Evolutionary conservation across 2,113 vertebrate genomes (phyloP).

Genomic region (Hydrolagus affinis): DNA sequence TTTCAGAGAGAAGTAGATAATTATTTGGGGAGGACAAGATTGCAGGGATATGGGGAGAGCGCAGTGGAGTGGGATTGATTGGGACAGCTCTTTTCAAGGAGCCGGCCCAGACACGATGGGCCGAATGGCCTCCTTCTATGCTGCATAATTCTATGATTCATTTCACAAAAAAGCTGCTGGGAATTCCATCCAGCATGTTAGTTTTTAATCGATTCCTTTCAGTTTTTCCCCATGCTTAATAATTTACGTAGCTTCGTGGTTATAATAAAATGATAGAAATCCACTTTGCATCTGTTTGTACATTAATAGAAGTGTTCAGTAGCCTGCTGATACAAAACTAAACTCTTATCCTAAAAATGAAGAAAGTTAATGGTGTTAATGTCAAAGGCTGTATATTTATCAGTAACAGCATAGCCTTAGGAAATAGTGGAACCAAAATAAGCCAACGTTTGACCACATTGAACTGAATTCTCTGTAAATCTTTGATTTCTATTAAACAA

Average conservation of each 20-base stretch:
- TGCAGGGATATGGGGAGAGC: too few relatives aligned
- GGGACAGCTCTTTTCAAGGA: too few relatives aligned
- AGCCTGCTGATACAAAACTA: constrained; percentile 10
- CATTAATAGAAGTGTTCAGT: constrained; percentile 2
- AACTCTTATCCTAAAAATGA: neutral
- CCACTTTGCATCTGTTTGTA: neutral
- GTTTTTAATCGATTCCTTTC: neutral
- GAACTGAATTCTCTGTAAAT: constrained; percentile 46
- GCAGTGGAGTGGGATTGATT: too few relatives aligned
- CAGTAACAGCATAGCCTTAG: constrained; percentile 50
- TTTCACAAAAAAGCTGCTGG: neutral
- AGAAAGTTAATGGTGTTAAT: constrained; percentile 31
- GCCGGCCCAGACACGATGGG: too few relatives aligned
- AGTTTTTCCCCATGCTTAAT: neutral
- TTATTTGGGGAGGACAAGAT: too few relatives aligned
- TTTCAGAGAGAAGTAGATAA: too few relatives aligned
- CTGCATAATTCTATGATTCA: too few relatives aligned
- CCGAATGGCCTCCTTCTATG: too few relatives aligned
- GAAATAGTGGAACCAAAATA: constrained; percentile 63
- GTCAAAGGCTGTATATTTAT: constrained; percentile 2
- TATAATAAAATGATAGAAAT: constrained; percentile 5
- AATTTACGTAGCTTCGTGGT: neutral
- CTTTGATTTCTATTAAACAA: constrained; percentile 56
- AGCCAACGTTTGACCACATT: constrained; percentile 59
- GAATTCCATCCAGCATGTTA: neutral